Evolutionary conservation across 2,113 vertebrate genomes (phyloP), one percentile per base, ranked within the genome.

Genomic region (Phrynocephalus versicolor): DNA sequence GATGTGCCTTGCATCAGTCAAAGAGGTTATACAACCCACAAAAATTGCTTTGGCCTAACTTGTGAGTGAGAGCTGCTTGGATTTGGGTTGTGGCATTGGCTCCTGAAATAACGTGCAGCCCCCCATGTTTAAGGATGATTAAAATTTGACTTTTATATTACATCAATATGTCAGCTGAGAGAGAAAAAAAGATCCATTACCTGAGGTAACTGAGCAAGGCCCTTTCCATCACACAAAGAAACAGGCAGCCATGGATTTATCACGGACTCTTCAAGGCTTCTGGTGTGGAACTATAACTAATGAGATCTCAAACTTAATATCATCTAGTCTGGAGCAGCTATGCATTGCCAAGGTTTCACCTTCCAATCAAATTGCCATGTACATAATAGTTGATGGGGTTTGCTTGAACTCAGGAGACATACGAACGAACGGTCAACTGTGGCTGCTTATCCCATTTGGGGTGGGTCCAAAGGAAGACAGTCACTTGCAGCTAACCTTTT

Each of bases 131-230:
- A 78, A 79, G 39, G 55, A 70, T 83, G 81, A 87, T 86, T 85
- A 87, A 64, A 92, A 87, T 41, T 7, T 89, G 79, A 78, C 27
- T 88, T 79, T 83, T 27, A 82, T 41, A 93, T 89, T 62, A 71
- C 35, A 89, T 79, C 21, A 57, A 6, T 84, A 58, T 62, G 15
- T 79, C 78, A 89, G 85, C 62, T 2, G 69, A 27, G 45, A 10
- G 45, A n/a, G n/a, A n/a, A 73, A 84, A 23, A 90, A 88, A 82
- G 23, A 14, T 89, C 78, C 41, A n/a, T 77, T 84, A 78, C 10
- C 85, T 86, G 45, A 69, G 10, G 83, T 27, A 39, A 86, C 27
- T 79, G 27, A 85, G 60, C 1, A 89, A 85, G 85, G 51, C 21
- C 6, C 51, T 12, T 86, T 79, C 19, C 87, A 64, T 33, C 57